Conservation (phyloP, 1,140 invertebrate genomes). For the Mamestra configurata region DNA sequence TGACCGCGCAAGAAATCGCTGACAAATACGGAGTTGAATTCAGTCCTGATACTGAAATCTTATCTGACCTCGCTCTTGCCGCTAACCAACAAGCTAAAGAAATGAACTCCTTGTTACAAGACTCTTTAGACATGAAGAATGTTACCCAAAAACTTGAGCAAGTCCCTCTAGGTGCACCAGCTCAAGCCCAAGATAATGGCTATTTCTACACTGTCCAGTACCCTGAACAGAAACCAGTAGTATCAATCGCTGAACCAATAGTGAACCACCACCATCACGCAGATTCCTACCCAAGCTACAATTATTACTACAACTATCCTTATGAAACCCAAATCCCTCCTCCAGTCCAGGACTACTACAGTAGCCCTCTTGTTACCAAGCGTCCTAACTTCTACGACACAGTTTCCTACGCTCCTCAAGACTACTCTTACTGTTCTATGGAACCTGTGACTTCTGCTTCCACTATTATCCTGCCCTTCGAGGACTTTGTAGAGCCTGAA, state of each 20-base stretch:
- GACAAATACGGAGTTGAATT: slow-evolving; percentile 81
- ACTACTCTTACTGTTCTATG: slow-evolving; percentile 70
- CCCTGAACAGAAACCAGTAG: slow-evolving; percentile 36
- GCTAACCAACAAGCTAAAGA: slow-evolving; percentile 79
- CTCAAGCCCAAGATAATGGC: slow-evolving; percentile 50
- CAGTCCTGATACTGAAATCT: slow-evolving; percentile 78
- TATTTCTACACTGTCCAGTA: slow-evolving; percentile 55
- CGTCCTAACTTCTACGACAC: slow-evolving; percentile 74
- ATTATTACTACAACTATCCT: slow-evolving; percentile 64
- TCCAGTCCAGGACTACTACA: slow-evolving; percentile 59
- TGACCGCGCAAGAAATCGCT: slow-evolving; percentile 84
- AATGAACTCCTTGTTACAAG: slow-evolving; percentile 73
- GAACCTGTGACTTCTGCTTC: slow-evolving; percentile 61
- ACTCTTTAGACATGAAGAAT: slow-evolving; percentile 69
- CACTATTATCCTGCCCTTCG: slow-evolving; percentile 60
- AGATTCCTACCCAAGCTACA: slow-evolving; percentile 55
- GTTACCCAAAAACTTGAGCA: slow-evolving; percentile 53
- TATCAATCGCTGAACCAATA: slow-evolving; percentile 8
- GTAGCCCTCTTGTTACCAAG: slow-evolving; percentile 60
- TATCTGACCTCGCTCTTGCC: slow-evolving; percentile 74
- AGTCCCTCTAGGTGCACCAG: slow-evolving; percentile 19
- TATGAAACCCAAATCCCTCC: slow-evolving; percentile 71
- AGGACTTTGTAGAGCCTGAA: slow-evolving; percentile 66
- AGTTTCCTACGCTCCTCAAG: slow-evolving; percentile 66
- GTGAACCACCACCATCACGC: slow-evolving; percentile 58